Conservation (phyloP, 2,888 invertebrate species). For the Fragum whitleyi region DNA sequence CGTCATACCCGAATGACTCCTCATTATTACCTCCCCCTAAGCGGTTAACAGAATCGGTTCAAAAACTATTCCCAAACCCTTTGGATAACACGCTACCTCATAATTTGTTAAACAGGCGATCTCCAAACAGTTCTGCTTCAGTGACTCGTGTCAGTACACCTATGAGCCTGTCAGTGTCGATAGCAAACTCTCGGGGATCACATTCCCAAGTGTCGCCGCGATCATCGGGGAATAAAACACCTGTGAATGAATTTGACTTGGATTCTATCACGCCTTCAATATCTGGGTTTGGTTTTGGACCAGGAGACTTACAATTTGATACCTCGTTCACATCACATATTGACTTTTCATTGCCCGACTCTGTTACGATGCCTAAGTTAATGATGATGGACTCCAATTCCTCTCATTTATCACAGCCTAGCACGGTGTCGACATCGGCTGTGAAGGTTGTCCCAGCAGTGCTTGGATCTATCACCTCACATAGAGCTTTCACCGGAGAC, state of each 20-base stretch:
- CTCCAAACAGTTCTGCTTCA: conserved; percentile 65
- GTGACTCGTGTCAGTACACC: conserved; percentile 42
- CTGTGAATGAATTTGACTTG: conserved; percentile 48
- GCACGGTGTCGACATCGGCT: conserved; percentile 42
- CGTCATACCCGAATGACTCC: conserved; percentile 76
- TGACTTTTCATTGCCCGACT: conserved; percentile 22
- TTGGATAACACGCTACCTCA: conserved; percentile 72
- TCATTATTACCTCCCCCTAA: conserved; percentile 78
- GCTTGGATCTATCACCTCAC: conserved; percentile 59
- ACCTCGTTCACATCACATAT: conserved; percentile 28
- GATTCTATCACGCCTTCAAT: conserved; percentile 64
- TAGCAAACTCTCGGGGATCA: conserved; percentile 33
- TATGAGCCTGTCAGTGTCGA: conserved; percentile 45
- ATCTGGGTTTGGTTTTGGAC: conserved; percentile 57
- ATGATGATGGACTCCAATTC: conserved; percentile 33
- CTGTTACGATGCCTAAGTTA: conserved; percentile 31
- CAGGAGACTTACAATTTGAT: conserved; percentile 45
- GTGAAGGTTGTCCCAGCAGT: conserved; percentile 60
- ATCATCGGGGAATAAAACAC: conserved; percentile 43
- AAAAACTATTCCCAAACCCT: conserved; percentile 78
- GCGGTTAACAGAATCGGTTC: conserved; percentile 81
- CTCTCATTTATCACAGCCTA: conserved; percentile 2
- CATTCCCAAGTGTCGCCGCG: conserved; percentile 18
- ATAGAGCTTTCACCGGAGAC: conserved; percentile 49
- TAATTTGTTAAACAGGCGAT: conserved; percentile 64